Conservation (phyloP, 2,888 invertebrate genomes). For the Trichogramma evanescens region DNA sequence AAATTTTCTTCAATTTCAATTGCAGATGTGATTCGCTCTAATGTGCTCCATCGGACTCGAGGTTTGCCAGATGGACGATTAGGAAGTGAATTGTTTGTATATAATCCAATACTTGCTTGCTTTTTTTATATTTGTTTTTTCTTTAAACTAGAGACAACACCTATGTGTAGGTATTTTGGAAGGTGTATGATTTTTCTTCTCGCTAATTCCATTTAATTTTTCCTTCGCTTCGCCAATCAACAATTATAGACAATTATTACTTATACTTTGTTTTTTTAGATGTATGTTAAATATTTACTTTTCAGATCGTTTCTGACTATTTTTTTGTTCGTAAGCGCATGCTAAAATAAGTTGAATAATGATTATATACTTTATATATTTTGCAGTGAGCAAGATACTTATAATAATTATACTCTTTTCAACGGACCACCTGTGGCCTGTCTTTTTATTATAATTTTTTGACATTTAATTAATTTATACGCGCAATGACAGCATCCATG, state of each 20-base stretch:
- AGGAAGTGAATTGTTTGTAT: conserved; percentile 6
- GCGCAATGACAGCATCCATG: too few species aligned
- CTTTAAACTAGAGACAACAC: conserved; percentile 39
- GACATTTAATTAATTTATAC: background rate
- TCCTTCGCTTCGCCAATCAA: conserved; percentile 18
- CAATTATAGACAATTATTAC: conserved; percentile 21
- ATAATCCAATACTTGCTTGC: conserved; percentile 1
- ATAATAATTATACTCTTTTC: conserved; percentile 19
- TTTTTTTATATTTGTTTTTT: conserved; percentile 19
- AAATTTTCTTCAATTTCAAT: too few species aligned
- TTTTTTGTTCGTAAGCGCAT: conserved; percentile 36
- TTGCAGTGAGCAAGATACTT: conserved; percentile 16
- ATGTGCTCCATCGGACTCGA: conserved; percentile 23
- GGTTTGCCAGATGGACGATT: conserved; percentile 14
- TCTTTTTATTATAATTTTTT: background rate
- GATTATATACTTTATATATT: conserved; percentile 28
- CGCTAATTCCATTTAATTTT: background rate
- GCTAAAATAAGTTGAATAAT: conserved; percentile 37
- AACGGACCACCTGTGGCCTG: conserved; percentile 25
- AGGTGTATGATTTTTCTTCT: conserved; percentile 27
- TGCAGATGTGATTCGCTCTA: too few species aligned
- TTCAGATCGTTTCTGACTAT: conserved; percentile 20
- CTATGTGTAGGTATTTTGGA: conserved; percentile 32
- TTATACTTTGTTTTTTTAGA: too few species aligned
- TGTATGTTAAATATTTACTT: conserved; percentile 1